These are phyloP conservation scores for Pterocles orientalis DNA, from an alignment of 2,113 vertebrate genomes.

Conservation along the genomic window DNA sequence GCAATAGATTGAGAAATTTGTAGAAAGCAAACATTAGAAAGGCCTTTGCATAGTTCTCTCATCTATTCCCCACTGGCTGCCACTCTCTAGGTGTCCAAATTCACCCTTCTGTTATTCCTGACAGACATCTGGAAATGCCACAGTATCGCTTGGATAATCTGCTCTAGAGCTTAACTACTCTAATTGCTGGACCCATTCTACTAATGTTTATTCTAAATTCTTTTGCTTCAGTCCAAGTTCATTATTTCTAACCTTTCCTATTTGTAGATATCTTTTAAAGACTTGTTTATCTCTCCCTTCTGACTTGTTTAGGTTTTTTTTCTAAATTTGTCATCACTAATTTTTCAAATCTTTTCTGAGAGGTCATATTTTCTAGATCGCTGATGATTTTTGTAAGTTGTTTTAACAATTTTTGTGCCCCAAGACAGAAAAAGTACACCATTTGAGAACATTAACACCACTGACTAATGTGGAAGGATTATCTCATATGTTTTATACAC, in stretches of 20 bases:
- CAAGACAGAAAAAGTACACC: neutral
- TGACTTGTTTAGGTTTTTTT: neutral
- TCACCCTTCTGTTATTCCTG: neutral
- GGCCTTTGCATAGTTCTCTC: neutral
- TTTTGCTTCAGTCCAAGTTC: neutral
- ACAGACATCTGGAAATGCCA: neutral
- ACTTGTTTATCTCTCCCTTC: neutral
- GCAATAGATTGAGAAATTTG: neutral
- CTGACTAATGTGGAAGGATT: neutral
- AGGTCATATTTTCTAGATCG: neutral
- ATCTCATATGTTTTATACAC: neutral
- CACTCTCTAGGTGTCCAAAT: accelerated
- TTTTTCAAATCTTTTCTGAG: neutral
- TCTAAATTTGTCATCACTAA: neutral
- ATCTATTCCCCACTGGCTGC: neutral
- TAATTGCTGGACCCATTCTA: neutral
- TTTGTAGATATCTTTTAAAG: neutral
- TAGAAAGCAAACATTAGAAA: neutral
- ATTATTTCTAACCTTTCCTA: neutral
- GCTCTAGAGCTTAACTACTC: neutral
- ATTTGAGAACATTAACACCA: neutral
- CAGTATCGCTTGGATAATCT: neutral
- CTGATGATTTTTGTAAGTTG: neutral
- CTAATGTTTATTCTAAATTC: neutral
- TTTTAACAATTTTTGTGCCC: neutral